Evolutionary conservation across 2,888 invertebrate species (phyloP).

Genomic region (Caenorhabditis sinica): DNA sequence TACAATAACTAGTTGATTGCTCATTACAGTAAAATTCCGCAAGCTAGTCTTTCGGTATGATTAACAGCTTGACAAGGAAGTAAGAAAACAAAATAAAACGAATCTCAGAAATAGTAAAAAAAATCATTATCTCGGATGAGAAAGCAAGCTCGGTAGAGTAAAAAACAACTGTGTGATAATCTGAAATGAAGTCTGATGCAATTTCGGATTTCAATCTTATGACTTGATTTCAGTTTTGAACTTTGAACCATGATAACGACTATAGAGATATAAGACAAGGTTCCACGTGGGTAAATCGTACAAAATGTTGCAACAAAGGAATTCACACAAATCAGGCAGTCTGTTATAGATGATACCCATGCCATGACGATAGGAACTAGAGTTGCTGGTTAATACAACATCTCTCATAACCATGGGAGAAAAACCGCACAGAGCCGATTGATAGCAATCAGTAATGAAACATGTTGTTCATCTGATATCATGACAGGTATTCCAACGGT

Average conservation of each 20-base stretch:
- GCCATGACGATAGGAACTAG: no score
- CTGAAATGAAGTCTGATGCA: constrained; percentile 7
- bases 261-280: neutral
- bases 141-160: neutral
- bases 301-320: no score
- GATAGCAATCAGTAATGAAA: no score
- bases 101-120: neutral
- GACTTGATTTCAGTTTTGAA: neutral
- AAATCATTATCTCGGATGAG: neutral
- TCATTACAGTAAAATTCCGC: neutral
- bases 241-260: neutral
- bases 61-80: neutral
- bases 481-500: no score
- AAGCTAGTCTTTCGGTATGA: neutral
- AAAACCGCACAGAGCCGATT: no score
- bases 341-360: no score
- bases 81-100: neutral
- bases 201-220: neutral
- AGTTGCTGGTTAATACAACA: no score
- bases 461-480: no score
- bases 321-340: no score
- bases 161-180: constrained; percentile 1
- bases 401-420: no score
- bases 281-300: no score
- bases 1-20: neutral